Conservation (phyloP, 2,113 vertebrate genomes). For the Setophaga petechia region DNA sequence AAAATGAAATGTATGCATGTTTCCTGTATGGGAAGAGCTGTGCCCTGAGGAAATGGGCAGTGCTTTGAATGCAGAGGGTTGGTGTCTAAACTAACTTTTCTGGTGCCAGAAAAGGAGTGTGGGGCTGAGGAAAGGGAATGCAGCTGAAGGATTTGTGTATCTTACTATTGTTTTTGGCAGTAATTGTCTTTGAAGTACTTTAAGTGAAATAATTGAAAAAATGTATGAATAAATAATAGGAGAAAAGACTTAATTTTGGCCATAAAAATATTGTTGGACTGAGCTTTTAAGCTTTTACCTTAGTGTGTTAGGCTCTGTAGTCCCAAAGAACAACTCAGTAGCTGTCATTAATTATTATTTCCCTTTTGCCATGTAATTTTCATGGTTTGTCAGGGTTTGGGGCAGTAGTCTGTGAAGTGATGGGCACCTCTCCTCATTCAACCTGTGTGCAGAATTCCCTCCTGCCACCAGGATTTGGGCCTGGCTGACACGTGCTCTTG, state of each 20-base stretch:
- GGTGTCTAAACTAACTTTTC: neutral
- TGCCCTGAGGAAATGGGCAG: neutral
- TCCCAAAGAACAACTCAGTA: neutral
- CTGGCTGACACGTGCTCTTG: neutral
- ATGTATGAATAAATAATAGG: neutral
- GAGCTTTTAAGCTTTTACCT: neutral
- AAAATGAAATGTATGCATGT: neutral
- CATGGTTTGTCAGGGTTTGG: neutral
- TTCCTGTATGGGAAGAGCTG: neutral
- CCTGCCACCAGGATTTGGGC: neutral
- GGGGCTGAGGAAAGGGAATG: neutral
- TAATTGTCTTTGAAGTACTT: neutral
- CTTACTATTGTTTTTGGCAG: neutral
- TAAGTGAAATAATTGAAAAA: neutral
- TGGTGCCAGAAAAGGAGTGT: neutral
- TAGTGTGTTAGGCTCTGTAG: neutral
- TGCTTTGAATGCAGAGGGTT: neutral
- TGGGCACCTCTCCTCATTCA: fast-evolving
- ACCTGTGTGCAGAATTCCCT: neutral
- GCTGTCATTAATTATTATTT: neutral
- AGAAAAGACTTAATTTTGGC: neutral
- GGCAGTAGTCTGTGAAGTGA: neutral
- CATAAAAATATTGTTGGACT: neutral
- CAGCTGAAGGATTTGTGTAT: neutral
- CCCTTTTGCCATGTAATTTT: neutral